Evolutionary conservation across 2,888 invertebrate genomes (phyloP).

Genomic region (Nemurella pictetii): DNA sequence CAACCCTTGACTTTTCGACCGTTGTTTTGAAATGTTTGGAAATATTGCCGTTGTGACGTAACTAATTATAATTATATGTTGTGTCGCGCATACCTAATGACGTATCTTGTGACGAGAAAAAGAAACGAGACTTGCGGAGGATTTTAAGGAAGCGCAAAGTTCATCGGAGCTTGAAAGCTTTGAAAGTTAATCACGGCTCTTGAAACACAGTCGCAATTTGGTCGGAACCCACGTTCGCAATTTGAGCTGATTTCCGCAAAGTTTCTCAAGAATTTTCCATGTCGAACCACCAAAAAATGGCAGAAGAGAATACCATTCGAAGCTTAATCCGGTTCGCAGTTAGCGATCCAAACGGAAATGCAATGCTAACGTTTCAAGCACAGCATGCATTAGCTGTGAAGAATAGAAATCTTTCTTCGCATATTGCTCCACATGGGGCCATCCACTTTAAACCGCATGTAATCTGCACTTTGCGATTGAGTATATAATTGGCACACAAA

Average conservation of each 20-base stretch:
- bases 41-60: constrained; percentile 6
- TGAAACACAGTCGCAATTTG: neutral
- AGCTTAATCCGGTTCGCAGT: neutral
- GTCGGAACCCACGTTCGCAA: neutral
- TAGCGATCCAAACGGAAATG: neutral
- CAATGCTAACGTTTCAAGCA: neutral
- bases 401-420: neutral
- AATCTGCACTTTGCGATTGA: neutral
- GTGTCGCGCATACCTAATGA: neutral
- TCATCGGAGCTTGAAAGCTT: neutral
- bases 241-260: neutral
- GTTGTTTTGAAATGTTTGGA: neutral
- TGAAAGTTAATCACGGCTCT: neutral
- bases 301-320: neutral
- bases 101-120: neutral
- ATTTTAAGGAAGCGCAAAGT: neutral
- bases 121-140: neutral
- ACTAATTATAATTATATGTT: neutral
- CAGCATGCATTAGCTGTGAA: neutral
- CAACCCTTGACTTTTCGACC: neutral
- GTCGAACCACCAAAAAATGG: neutral
- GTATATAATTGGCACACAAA: neutral
- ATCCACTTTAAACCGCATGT: neutral
- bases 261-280: neutral
- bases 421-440: neutral